These are phyloP conservation scores for Enteromius anoplus DNA, from an alignment of 2,797 vertebrate genomes.

Conservation along the genomic window DNA sequence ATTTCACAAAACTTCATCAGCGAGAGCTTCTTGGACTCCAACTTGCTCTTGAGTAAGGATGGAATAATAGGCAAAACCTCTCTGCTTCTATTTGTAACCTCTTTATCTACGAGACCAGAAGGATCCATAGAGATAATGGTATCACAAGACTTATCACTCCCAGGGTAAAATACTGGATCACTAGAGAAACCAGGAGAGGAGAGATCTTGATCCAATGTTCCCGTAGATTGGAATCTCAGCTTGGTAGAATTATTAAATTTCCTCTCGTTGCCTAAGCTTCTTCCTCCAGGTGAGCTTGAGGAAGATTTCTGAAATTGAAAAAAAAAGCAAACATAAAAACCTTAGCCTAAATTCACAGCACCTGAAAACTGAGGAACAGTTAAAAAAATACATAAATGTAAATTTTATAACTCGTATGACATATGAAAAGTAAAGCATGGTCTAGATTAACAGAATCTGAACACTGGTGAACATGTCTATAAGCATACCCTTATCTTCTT, in stretches of 20 bases:
- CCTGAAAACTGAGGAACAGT: background rate
- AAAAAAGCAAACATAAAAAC: background rate
- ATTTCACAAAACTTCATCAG: conserved; percentile 65
- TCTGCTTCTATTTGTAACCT: conserved; percentile 82
- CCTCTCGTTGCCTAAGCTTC: conserved; percentile 92
- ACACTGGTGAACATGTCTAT: background rate
- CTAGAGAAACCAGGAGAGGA: conserved; percentile 83
- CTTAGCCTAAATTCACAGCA: background rate
- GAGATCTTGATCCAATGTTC: conserved; percentile 82
- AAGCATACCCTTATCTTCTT: conserved; percentile 90
- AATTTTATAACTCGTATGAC: background rate
- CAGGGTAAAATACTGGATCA: conserved; percentile 90
- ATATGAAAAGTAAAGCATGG: background rate
- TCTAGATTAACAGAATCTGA: background rate
- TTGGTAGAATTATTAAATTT: conserved; percentile 83
- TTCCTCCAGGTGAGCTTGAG: conserved; percentile 91
- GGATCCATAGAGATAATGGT: conserved; percentile 93
- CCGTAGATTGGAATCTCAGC: conserved; percentile 89
- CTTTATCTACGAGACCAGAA: conserved; percentile 82
- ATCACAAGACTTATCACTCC: conserved; percentile 95
- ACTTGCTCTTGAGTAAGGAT: conserved; percentile 86
- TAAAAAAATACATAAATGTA: background rate
- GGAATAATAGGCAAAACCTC: conserved; percentile 96
- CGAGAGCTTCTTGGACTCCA: conserved; percentile 50
- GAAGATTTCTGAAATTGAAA: conserved; percentile 79